A percentile compares a stretch with the other conserved stretches of the same genome.
Conservation (phyloP, 2,797 vertebrate genomes). For the Anabas testudineus region DNA sequence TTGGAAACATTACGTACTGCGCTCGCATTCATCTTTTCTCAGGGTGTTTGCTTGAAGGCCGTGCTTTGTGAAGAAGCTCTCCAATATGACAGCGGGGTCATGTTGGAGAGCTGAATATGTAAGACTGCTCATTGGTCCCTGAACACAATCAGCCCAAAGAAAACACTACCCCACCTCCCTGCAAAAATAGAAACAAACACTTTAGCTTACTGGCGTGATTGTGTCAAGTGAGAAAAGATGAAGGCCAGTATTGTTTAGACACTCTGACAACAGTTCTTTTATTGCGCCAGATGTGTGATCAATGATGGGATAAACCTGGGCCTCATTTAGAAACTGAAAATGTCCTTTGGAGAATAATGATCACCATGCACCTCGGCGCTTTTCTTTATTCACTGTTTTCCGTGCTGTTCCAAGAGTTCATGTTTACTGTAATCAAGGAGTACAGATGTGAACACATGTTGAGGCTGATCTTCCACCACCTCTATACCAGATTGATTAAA, state of each 20-base stretch:
- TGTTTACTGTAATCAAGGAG: slow-evolving; percentile 34
- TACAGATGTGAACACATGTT: slow-evolving; percentile 49
- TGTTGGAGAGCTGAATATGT: slow-evolving; percentile 33
- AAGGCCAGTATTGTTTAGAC: slow-evolving; percentile 75
- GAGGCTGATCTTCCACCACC: slow-evolving; percentile 10
- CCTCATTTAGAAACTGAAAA: slow-evolving; percentile 36
- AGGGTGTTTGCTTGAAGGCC: slow-evolving; percentile 42
- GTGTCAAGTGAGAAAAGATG: slow-evolving; percentile 63
- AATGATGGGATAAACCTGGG: slow-evolving; percentile 45
- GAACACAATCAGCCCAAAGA: slow-evolving; percentile 74
- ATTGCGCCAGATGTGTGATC: slow-evolving; percentile 66
- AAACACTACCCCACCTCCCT: slow-evolving; percentile 51
- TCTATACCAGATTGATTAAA: slow-evolving; percentile 32
- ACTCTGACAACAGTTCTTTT: slow-evolving; percentile 71
- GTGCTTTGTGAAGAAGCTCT: slow-evolving; percentile 22
- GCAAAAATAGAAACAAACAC: slow-evolving; percentile 44
- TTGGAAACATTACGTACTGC: slow-evolving; percentile 10
- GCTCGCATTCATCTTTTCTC: slow-evolving; percentile 19
- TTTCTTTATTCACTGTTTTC: slow-evolving; percentile 24
- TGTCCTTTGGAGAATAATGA: slow-evolving; percentile 46
- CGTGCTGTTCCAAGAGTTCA: slow-evolving; percentile 16
- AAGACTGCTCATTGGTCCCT: slow-evolving; percentile 29
- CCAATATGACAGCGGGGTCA: slow-evolving; percentile 60
- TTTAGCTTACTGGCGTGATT: slow-evolving; percentile 54
- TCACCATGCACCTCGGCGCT: slow-evolving; percentile 1